Evolutionary conservation across 2,888 invertebrate species (phyloP), one percentile per base, ranked within the genome.

Genomic region (Netelia inedita): DNA sequence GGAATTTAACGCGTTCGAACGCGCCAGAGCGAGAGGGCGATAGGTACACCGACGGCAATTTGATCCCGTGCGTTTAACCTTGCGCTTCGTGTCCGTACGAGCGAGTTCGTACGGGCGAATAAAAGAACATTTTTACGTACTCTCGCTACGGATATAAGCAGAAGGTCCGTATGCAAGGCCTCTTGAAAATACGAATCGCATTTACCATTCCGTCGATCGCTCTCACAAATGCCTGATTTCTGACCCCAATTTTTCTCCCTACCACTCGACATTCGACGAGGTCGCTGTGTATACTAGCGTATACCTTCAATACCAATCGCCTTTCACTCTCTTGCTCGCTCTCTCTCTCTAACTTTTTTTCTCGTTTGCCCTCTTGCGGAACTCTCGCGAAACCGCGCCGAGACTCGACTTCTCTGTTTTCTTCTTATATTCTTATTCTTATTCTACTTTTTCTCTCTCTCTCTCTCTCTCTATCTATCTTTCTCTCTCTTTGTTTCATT

Each of bases 251-350:
- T 53, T 71, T 53, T 50, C 19, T 35, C 59, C 28, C 59, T 46
- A 19, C 69, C 21, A 57, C 53, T 59, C 63, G 46, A 10, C 14
- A 14, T 46, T 46, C 46, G 14, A 46, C 46, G 11, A 14, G 46
- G 46, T 14, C 46, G 46, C 0, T 46, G 46, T 14, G 14, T 46
- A 57, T n/a, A 57, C n/a, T n/a, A n/a, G 53, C 16, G 71, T 79
- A 61, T 78, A 23, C 50, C 57, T 78, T 69, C 78, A 69, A 69
- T 69, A 69, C 50, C 69, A 69, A 78, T 79, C 63, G 53, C 71
- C 79, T 79, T 79, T 79, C 78, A 78, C 78, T 69, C 71, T 63
- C 53, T 28, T 43, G 35, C 14, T 11, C 6, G 14, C 59, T 23
- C 43, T 35, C 41, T 16, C 55, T n/a, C 16, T n/a, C 28, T 41